Evolutionary conservation across 1,140 invertebrate species (phyloP), one percentile per base, ranked within the genome.

Genomic region (Melitaea cinxia): DNA sequence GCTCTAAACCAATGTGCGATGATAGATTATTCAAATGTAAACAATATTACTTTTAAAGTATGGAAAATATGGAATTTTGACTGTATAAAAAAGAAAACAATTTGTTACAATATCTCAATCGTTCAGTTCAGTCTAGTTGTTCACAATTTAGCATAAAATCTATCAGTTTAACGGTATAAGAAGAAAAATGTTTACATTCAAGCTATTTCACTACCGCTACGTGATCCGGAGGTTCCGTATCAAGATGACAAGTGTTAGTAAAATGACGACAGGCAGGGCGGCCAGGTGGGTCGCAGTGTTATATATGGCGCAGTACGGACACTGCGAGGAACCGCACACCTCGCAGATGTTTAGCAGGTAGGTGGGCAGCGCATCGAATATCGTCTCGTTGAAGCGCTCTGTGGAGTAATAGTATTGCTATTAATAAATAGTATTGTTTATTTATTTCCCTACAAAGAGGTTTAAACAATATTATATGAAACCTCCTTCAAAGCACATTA

Each of bases 241-340:
- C 4, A 70, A 45, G 0, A 69, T 42, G 4, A 52, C 47, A 23
- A 74, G 62, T n/a, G 70, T 56, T 12, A 82, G 23, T 1, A 92
- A 79, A 4, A 91, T 77, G 0, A 85, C 70, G 9, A 91, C 21
- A 2, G 21, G 50, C 26, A 21, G 2, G 12, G 86, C 30, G 85
- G 72, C n/a, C 85, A 67, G 5, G 88, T 88, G 12, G 78, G 67
- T 0, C 59, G 65, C 30, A 76, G 93, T 85, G 76, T 97, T 97
- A 90, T 97, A 98, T 70, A 97, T 97, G 21, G 96, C 95, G 91
- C 98, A 99, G 83, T 99, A 99, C 0, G 98, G 98, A 91, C 98
- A 99, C 85, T 99, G 98, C 45, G 97, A 99, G 17, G 97, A 99
- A 28, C 98, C 98, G 83, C 98, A 99, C n/a, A 99, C 98, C 83